Percentiles rank a stretch among this genome's conserved stretches.
These are phyloP conservation scores for Arrhopalites spinosus DNA, from an alignment of 2,888 invertebrate genomes.

Conservation along the genomic window DNA sequence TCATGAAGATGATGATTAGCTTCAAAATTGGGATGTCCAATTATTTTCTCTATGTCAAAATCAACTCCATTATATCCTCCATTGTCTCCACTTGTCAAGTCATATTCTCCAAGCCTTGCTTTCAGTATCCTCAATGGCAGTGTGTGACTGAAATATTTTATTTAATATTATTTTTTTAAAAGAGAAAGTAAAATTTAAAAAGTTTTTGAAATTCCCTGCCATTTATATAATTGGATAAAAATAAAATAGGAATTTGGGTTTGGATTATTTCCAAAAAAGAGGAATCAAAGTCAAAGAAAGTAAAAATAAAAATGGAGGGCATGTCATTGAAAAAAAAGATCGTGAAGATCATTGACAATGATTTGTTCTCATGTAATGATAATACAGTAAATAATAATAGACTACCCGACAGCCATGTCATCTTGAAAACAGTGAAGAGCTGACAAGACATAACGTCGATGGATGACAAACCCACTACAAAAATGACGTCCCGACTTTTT, in stretches of 20 bases:
- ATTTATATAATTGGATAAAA: no score
- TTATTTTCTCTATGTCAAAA: constrained; percentile 36
- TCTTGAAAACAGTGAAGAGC: constrained; percentile 40
- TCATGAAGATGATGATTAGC: constrained; percentile 39
- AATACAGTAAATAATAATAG: background rate
- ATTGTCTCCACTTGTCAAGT: constrained; percentile 34
- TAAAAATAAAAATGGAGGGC: no score
- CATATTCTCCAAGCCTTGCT: constrained; percentile 44
- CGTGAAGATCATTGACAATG: background rate
- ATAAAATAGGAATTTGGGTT: no score
- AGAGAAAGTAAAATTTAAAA: no score
- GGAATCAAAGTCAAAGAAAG: no score
- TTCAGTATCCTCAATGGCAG: constrained; percentile 1
- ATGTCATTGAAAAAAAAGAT: no score
- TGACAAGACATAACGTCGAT: constrained; percentile 37
- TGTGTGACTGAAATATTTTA: no score
- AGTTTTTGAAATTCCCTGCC: no score
- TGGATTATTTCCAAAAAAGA: no score
- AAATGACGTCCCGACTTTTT: constrained; percentile 31
- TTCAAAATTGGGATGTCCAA: constrained; percentile 33
- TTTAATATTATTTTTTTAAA: no score
- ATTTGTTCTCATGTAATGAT: no score
- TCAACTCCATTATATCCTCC: constrained; percentile 34
- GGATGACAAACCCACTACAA: constrained; percentile 41
- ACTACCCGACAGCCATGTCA: constrained; percentile 26